These are phyloP conservation scores for Monopis laevigella DNA, from an alignment of 2,888 invertebrate species.

Conservation along the genomic window DNA sequence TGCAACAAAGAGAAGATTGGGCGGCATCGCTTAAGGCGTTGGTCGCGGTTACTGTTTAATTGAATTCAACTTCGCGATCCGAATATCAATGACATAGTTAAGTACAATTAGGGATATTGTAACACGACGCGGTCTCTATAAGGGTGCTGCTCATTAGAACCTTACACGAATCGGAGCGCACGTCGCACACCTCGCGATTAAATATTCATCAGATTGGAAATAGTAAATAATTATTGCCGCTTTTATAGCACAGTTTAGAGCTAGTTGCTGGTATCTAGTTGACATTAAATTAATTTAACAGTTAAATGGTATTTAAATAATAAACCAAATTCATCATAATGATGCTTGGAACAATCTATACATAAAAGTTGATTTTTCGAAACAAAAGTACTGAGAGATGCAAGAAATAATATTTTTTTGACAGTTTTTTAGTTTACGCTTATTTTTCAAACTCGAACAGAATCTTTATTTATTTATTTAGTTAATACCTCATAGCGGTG, in stretches of 20 bases:
- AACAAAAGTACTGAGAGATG: too few species aligned
- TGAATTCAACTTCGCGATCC: conserved; percentile 38
- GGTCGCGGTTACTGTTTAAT: conserved; percentile 29
- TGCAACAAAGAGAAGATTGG: conserved; percentile 6
- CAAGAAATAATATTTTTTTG: too few species aligned
- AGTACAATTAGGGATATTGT: conserved; percentile 54
- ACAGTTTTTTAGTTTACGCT: too few species aligned
- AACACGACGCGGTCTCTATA: conserved; percentile 43
- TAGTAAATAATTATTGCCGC: conserved; percentile 41
- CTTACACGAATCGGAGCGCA: conserved; percentile 7
- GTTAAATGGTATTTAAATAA: too few species aligned
- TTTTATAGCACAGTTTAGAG: conserved; percentile 32
- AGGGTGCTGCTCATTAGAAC: conserved; percentile 48
- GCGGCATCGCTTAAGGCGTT: conserved; percentile 12
- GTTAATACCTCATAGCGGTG: too few species aligned
- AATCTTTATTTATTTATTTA: too few species aligned
- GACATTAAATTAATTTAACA: too few species aligned
- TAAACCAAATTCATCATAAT: too few species aligned
- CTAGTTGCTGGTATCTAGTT: too few species aligned
- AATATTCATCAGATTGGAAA: conserved; percentile 52
- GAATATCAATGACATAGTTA: conserved; percentile 51
- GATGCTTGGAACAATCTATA: too few species aligned
- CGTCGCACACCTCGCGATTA: conserved; percentile 28
- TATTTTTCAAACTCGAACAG: too few species aligned
- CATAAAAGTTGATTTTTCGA: too few species aligned